Percentiles rank a stretch among this genome's conserved stretches.
These are phyloP conservation scores for Torymus texanus DNA, from an alignment of 2,888 invertebrate genomes.

Conservation along the genomic window DNA sequence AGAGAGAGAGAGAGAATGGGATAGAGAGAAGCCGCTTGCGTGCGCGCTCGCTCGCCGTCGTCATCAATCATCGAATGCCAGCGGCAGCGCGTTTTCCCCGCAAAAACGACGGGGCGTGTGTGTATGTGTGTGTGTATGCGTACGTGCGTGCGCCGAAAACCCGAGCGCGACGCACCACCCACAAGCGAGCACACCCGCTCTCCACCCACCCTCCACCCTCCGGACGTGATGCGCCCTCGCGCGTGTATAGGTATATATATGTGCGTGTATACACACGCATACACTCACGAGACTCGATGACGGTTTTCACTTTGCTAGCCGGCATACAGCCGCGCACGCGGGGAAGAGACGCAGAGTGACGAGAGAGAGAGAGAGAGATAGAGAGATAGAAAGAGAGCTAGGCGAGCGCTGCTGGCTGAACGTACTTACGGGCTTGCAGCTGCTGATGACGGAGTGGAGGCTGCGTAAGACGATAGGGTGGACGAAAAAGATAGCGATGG, in stretches of 20 bases:
- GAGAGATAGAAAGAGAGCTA: too few species aligned
- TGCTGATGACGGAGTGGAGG: too few species aligned
- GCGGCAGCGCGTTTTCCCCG: conserved; percentile 69
- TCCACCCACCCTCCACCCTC: background rate
- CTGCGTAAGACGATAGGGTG: too few species aligned
- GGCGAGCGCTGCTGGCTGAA: too few species aligned
- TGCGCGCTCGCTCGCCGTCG: conserved; percentile 62
- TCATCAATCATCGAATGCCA: conserved; percentile 74
- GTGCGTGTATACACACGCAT: background rate
- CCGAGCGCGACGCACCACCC: conserved; percentile 39
- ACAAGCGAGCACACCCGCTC: conserved; percentile 10
- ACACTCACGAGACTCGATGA: conserved; percentile 36
- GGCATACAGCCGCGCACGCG: conserved; percentile 5
- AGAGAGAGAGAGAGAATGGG: too few species aligned
- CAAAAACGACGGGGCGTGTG: conserved; percentile 64
- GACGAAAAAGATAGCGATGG: too few species aligned
- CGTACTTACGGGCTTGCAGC: too few species aligned
- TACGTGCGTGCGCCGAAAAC: conserved; percentile 47
- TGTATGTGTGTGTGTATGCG: conserved; percentile 33
- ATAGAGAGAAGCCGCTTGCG: too few species aligned
- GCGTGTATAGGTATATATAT: background rate
- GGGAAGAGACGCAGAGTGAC: conserved; percentile 6
- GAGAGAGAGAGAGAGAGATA: too few species aligned
- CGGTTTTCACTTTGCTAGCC: conserved; percentile 48
- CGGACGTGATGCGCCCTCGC: background rate